Evolutionary conservation across 2,113 vertebrate genomes (phyloP), one percentile per base, ranked within the genome.

Genomic region (Macroglossus sobrinus): DNA sequence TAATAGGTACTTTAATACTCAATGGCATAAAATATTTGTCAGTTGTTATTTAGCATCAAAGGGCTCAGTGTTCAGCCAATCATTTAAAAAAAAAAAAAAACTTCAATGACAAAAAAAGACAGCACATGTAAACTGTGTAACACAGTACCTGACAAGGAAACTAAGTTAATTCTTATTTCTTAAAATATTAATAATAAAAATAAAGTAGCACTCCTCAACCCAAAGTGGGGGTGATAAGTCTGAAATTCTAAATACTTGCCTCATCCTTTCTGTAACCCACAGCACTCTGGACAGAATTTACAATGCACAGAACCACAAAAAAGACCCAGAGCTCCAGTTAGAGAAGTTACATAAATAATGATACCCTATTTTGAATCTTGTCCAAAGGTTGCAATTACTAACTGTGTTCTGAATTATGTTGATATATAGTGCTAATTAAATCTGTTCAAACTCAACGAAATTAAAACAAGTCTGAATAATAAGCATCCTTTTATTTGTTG

Each of bases 401-500:
- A 47, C 2, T 79, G 28, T 38, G 43, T 72, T 69, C 71, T 57
- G 79, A 91, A 80, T 59, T 75, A 94, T 28, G 10, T 0, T 74
- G 14, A 47, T 78, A 38, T 84, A 13, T 33, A 90, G 13, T n/a
- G 26, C 45, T 80, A 84, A 61, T 30, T 69, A 92, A 93, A 80
- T 55, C 72, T 92, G 40, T 66, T 84, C 71, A 92, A 95, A 55
- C 19, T 59, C 89, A 97, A 97, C 81, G 95, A 97, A 98, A 96
- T 88, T 16, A 93, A 45, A 93, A 53, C 59, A 92, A 87, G 78
- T 96, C 13, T 93, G 95, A 98, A 98, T 98, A 98, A 98, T 97
- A 98, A 98, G 97, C 98, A 98, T 98, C 98, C 98, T 98, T 99
- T 99, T 99, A 99, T 99, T 98, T 97, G 98, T 97, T 98, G 97